These are phyloP conservation scores for Adelges cooleyi DNA, from an alignment of 1,140 invertebrate genomes.

Conservation along the genomic window DNA sequence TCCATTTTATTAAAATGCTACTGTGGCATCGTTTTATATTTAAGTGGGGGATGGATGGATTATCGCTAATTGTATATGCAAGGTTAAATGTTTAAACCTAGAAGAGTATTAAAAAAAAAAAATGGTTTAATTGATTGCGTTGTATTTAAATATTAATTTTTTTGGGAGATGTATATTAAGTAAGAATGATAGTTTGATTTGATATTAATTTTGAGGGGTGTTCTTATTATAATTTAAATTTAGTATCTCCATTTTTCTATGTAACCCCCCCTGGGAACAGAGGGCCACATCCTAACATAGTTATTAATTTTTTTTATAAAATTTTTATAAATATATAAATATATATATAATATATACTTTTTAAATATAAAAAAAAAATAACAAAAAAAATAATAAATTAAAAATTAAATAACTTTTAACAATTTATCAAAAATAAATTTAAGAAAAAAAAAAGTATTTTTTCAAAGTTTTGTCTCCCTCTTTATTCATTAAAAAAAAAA, in stretches of 20 bases:
- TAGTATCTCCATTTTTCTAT: conserved; percentile 26
- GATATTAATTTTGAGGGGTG: not conserved
- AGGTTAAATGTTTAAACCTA: conserved; percentile 14
- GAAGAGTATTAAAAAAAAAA: not conserved
- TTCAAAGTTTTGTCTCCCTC: conserved; percentile 6
- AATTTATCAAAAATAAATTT: conserved; percentile 30
- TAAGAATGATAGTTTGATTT: not conserved
- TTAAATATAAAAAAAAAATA: conserved; percentile 32
- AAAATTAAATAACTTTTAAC: conserved; percentile 29
- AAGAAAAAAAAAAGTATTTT: conserved; percentile 24
- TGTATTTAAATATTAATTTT: not conserved
- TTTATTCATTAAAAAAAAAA: conserved; percentile 26
- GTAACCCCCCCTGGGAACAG: conserved; percentile 15
- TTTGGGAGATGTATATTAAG: conserved; percentile 14
- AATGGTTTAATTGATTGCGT: conserved; percentile 16
- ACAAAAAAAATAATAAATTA: conserved; percentile 30
- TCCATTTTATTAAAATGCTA: conserved; percentile 25
- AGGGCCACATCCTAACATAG: conserved; percentile 18
- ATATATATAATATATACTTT: conserved; percentile 34
- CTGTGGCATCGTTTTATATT: conserved; percentile 13
- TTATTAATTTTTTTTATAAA: conserved; percentile 28
- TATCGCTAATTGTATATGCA: conserved; percentile 18
- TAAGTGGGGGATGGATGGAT: conserved; percentile 28
- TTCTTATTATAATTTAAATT: conserved; percentile 7
- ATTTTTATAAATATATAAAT: conserved; percentile 31